Conservation (phyloP, 2,113 vertebrate genomes). For the Pseudopodoces humilis region DNA sequence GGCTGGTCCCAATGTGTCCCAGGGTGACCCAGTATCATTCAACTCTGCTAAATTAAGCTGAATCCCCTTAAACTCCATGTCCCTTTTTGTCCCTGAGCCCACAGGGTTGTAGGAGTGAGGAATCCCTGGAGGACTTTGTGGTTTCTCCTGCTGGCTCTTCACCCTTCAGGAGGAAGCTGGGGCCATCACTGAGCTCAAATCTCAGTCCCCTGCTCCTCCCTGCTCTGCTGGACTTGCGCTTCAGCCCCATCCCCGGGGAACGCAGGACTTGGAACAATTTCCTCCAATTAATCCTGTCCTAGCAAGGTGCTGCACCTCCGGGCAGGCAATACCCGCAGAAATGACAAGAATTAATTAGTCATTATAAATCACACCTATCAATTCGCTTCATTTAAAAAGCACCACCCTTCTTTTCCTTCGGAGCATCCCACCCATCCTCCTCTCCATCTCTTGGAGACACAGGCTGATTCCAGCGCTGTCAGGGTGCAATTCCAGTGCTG, state of each 20-base stretch:
- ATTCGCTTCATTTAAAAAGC: not conserved
- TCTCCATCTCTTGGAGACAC: not conserved
- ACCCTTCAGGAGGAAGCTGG: not conserved
- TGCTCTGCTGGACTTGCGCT: not conserved
- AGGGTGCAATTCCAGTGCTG: not conserved
- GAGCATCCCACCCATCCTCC: not conserved
- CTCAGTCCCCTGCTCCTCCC: not conserved
- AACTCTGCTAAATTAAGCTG: not conserved
- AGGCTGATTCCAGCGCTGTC: not conserved
- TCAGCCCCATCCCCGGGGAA: not conserved
- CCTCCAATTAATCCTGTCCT: not conserved
- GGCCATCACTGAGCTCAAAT: not conserved
- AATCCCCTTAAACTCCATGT: fast-evolving
- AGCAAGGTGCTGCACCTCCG: not conserved
- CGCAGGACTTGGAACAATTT: not conserved
- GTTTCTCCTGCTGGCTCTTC: not conserved
- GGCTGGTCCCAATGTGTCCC: not conserved
- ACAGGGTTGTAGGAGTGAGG: not conserved
- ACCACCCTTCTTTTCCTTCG: not conserved
- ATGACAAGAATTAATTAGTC: not conserved
- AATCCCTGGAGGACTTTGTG: not conserved
- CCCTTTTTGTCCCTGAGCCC: not conserved
- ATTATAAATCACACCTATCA: not conserved
- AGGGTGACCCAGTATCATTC: no score
- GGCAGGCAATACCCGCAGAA: not conserved